phyloP scores from a whole-genome alignment of 2,888 invertebrate genomes.

The Cryptosula pallasiana region DNA sequence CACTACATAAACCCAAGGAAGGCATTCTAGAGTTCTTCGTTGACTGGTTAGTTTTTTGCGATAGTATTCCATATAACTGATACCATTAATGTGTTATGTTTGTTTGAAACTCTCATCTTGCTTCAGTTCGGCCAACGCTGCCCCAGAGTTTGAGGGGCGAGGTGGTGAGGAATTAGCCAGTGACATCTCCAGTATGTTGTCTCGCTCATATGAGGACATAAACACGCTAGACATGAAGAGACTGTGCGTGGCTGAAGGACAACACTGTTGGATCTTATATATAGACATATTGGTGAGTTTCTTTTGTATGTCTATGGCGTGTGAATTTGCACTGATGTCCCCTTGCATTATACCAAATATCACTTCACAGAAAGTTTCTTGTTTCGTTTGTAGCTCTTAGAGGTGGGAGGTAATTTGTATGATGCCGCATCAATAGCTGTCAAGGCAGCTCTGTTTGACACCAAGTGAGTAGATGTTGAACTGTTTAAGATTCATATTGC shows the following conservation, averaged over 20 bases:
- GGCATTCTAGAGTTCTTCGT: constrained; percentile 93
- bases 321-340: too few relatives aligned
- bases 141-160: constrained; percentile 91
- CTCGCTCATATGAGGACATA: constrained; percentile 72
- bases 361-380: too few relatives aligned
- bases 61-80: too few relatives aligned
- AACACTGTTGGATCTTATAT: constrained; percentile 90
- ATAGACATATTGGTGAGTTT: constrained; percentile 78
- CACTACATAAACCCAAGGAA: constrained; percentile 66
- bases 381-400: constrained; percentile 66
- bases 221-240: constrained; percentile 71
- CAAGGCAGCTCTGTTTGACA: constrained; percentile 82
- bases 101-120: too few relatives aligned
- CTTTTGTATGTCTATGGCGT: not conserved
- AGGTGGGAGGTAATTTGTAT: constrained; percentile 92
- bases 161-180: constrained; percentile 86
- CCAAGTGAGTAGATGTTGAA: constrained; percentile 55
- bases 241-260: constrained; percentile 75
- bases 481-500: too few relatives aligned
- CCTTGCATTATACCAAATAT: too few relatives aligned
- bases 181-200: constrained; percentile 73
- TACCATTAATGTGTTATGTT: too few relatives aligned
- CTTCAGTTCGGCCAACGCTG: constrained; percentile 87
- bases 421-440: constrained; percentile 90
- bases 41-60: constrained; percentile 74